Conservation (phyloP, 2,888 invertebrate species). For the Reticulitermes lucifugus region DNA sequence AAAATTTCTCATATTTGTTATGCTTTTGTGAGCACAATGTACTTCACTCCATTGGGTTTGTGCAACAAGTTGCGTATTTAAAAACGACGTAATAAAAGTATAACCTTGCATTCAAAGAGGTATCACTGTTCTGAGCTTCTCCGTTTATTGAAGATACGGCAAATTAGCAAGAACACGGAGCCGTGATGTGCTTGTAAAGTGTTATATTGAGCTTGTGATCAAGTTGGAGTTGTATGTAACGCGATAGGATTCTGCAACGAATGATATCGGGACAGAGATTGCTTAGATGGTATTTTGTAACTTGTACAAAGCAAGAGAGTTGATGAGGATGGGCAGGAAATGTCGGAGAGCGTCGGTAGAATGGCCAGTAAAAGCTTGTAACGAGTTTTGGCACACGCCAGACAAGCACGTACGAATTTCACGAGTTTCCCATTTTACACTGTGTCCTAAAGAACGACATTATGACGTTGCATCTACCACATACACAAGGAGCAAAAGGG, state of each 20-base stretch:
- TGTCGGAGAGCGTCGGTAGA: background rate
- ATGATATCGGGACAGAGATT: background rate
- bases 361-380: background rate
- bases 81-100: too few relatives aligned
- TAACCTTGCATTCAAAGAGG: too few relatives aligned
- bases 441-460: background rate
- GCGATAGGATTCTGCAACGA: background rate
- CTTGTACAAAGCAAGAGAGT: background rate
- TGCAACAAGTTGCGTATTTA: too few relatives aligned
- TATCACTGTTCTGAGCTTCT: too few relatives aligned
- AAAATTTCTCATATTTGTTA: too few relatives aligned
- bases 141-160: too few relatives aligned
- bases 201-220: background rate
- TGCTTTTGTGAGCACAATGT: too few relatives aligned
- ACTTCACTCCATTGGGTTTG: too few relatives aligned
- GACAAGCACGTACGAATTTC: slow-evolving; percentile 13
- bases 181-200: background rate
- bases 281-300: background rate
- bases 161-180: too few relatives aligned
- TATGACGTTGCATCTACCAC: background rate
- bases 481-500: background rate
- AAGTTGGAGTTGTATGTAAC: background rate
- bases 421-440: background rate
- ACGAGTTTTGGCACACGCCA: background rate
- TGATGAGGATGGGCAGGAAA: background rate